These are phyloP conservation scores for Ciconia boyciana DNA, from an alignment of 2,113 vertebrate species.

Conservation along the genomic window DNA sequence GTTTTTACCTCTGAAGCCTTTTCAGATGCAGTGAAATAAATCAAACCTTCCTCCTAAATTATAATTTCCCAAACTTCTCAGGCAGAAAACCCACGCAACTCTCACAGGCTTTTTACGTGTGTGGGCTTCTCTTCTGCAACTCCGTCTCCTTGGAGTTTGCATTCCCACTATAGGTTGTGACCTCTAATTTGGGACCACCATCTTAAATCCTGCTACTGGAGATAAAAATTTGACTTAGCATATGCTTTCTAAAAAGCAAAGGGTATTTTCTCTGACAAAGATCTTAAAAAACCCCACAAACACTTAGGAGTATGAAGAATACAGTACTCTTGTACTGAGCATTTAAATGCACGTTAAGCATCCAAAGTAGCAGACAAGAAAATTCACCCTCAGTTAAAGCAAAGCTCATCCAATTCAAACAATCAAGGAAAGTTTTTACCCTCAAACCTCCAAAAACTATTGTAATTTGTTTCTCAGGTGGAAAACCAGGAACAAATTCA, in stretches of 20 bases:
- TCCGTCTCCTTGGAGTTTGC: background rate
- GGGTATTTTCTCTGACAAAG: background rate
- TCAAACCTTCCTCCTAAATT: background rate
- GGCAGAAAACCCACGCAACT: background rate
- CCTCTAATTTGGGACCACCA: background rate
- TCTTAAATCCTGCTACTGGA: background rate
- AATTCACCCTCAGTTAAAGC: background rate
- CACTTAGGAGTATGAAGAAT: background rate
- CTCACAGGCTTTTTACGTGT: accelerated
- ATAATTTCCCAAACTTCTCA: background rate
- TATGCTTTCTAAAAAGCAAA: background rate
- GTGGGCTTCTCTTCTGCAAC: background rate
- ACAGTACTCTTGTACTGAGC: background rate
- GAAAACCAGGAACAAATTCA: background rate
- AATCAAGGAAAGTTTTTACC: background rate
- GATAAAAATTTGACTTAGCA: background rate
- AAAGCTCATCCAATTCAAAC: background rate
- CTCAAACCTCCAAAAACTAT: background rate
- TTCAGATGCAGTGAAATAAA: background rate
- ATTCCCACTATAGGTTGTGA: background rate
- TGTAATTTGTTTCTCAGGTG: background rate
- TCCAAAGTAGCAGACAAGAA: background rate
- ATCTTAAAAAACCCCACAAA: background rate
- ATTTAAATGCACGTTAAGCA: background rate
- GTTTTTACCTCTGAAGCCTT: background rate